A percentile compares a stretch with the other conserved stretches of the same genome.
Evolutionary conservation across 53 echinoderm and acorn worm species (phyloP).

Genomic region (Astropecten irregularis): DNA sequence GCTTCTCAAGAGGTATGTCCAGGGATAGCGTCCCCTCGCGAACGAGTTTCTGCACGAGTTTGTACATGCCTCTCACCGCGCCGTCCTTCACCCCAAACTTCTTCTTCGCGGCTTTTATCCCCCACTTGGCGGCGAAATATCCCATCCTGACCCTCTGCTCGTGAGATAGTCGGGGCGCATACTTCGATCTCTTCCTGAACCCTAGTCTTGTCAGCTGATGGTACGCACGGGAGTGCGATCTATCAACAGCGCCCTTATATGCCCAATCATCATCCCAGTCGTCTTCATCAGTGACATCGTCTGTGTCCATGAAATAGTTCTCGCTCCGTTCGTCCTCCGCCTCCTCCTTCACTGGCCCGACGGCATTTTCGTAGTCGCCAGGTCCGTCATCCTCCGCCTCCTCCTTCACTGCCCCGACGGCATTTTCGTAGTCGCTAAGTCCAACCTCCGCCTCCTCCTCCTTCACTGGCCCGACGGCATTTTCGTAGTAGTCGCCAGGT

Average conservation of each 20-base stretch:
- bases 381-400: too few species aligned
- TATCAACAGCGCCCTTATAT: too few species aligned
- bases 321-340: not conserved
- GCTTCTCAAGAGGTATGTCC: conserved; percentile 9
- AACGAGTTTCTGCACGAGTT: not conserved
- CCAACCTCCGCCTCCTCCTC: too few species aligned
- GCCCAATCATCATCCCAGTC: too few species aligned
- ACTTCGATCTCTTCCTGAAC: too few species aligned
- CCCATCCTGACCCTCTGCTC: conserved; percentile 32
- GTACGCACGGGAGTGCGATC: too few species aligned
- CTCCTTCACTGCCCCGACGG: too few species aligned
- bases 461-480: not conserved
- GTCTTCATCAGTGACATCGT: not conserved
- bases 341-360: not conserved
- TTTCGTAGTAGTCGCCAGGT: not conserved
- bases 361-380: too few species aligned
- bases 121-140: conserved; percentile 12
- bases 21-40: conserved; percentile 13
- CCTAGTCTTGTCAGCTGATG: too few species aligned
- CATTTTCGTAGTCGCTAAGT: too few species aligned
- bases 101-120: not conserved
- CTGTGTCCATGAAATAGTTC: not conserved
- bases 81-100: conserved; percentile 23
- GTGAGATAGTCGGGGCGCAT: conserved; percentile 18
- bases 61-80: conserved; percentile 11